phyloP scores from a whole-genome alignment of 2,113 vertebrate species.

The Calidris pygmaea region DNA sequence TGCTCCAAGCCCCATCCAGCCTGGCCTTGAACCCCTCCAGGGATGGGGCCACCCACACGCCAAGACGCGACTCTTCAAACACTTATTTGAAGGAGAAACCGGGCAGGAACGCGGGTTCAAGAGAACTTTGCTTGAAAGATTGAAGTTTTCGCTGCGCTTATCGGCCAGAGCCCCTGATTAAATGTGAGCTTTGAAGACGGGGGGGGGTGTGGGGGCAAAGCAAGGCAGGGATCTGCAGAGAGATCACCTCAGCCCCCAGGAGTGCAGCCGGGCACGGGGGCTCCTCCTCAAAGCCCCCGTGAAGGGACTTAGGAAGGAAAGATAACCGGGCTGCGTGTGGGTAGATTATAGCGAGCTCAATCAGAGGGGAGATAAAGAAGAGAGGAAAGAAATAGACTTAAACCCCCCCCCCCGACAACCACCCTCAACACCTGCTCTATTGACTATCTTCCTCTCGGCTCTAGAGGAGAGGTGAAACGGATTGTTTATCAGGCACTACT shows the following conservation, averaged over 20 bases:
- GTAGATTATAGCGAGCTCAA: not conserved
- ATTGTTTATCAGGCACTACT: not conserved
- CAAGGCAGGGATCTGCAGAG: fast-evolving
- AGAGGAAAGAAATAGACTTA: not conserved
- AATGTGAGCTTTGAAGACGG: fast-evolving
- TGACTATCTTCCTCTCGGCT: not conserved
- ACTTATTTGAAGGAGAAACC: fast-evolving
- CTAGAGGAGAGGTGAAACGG: not conserved
- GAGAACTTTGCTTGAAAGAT: fast-evolving
- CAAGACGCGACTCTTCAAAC: fast-evolving
- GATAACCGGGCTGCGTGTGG: not conserved
- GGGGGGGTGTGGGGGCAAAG: not conserved
- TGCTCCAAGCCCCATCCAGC: too few species aligned
- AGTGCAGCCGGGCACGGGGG: fast-evolving
- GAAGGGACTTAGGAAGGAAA: not conserved
- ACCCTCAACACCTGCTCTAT: not conserved
- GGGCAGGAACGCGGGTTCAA: fast-evolving
- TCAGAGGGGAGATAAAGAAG: not conserved
- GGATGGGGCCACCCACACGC: too few species aligned
- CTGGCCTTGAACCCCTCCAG: too few species aligned
- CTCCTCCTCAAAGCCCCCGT: fast-evolving
- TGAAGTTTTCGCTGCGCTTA: fast-evolving
- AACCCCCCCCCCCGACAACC: too few species aligned
- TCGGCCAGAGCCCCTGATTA: fast-evolving
- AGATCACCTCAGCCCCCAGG: fast-evolving